Conservation (phyloP, 2,113 vertebrate species). For the Pitta sordida region DNA sequence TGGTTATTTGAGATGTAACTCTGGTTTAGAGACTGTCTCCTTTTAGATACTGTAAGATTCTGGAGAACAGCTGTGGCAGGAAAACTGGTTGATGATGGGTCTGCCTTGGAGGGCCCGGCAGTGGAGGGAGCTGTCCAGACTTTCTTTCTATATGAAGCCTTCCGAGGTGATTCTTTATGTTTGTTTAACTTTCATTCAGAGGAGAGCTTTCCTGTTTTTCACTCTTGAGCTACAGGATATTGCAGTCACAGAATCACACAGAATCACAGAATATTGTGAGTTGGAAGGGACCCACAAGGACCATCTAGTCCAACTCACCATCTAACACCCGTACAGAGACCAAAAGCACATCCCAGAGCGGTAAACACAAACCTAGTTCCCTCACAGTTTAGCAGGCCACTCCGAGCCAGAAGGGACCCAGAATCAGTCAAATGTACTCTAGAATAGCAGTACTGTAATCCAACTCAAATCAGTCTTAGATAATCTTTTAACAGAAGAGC, state of each 20-base stretch:
- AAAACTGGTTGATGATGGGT: not conserved
- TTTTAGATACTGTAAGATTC: conserved; percentile 9
- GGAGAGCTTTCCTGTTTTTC: not conserved
- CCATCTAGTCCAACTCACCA: no score
- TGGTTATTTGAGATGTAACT: conserved; percentile 20
- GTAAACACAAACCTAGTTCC: no score
- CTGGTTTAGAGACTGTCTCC: not conserved
- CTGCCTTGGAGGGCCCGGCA: not conserved
- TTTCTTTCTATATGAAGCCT: fast-evolving
- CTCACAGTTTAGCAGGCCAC: no score
- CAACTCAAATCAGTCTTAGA: not conserved
- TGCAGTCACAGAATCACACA: no score
- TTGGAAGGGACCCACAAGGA: no score
- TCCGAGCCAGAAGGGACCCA: no score
- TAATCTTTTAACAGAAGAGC: not conserved
- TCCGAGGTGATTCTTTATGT: not conserved
- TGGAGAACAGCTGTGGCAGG: not conserved
- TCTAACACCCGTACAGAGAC: no score
- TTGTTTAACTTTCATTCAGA: not conserved
- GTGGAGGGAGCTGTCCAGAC: not conserved
- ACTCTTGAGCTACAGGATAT: not conserved
- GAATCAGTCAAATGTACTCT: not conserved
- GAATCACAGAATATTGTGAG: no score
- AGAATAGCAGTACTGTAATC: not conserved
- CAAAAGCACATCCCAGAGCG: no score